Percentiles rank a stretch among this genome's conserved stretches.
phyloP scores from a whole-genome alignment of 2,797 vertebrate species.

The Sebastes vulpes region DNA sequence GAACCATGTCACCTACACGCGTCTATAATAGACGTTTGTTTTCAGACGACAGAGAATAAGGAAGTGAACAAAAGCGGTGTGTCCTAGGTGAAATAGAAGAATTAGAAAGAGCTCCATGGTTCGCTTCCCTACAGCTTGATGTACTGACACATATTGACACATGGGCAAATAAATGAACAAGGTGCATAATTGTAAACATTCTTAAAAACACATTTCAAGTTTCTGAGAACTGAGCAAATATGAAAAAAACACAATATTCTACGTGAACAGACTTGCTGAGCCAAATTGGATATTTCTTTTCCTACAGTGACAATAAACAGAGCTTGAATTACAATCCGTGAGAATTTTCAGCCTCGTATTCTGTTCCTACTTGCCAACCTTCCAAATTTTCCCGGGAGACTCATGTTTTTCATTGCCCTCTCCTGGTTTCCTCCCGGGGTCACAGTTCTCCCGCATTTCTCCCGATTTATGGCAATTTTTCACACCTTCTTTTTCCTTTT shows the following conservation, averaged over 20 bases:
- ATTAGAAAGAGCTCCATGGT: not conserved
- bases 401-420: too few relatives aligned
- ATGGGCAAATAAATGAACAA: not conserved
- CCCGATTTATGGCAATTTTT: too few relatives aligned
- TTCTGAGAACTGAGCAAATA: not conserved
- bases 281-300: constrained; percentile 10
- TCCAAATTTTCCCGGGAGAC: too few relatives aligned
- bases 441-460: too few relatives aligned
- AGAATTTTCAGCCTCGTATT: constrained; percentile 16
- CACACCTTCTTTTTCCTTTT: too few relatives aligned
- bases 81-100: not conserved
- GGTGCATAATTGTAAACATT: not conserved
- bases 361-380: not conserved
- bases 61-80: not conserved
- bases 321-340: constrained; percentile 16
- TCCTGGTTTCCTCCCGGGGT: too few relatives aligned
- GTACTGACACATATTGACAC: not conserved
- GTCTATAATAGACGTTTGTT: not conserved
- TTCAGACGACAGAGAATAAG: not conserved
- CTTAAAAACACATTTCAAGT: not conserved
- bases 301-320: constrained; percentile 9
- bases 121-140: not conserved
- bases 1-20: too few relatives aligned
- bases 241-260: not conserved
- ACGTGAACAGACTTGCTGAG: not conserved